Percentiles rank a stretch among this genome's conserved stretches.
Conservation (phyloP, 2,113 vertebrate genomes). For the Chinchilla lanigera region DNA sequence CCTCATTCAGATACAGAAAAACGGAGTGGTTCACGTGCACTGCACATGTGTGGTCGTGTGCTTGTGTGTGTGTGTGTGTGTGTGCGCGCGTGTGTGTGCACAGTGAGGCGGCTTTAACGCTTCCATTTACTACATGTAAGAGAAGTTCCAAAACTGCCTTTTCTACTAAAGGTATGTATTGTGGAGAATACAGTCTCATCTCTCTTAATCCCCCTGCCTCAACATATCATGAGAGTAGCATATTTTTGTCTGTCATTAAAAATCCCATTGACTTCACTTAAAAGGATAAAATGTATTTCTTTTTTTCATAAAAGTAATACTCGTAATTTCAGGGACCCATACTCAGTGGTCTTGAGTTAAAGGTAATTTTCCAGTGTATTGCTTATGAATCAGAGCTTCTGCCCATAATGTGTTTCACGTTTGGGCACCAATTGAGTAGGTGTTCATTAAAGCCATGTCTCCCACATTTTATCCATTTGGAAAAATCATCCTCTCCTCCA, state of each 20-base stretch:
- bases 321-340: not conserved
- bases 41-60: not conserved
- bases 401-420: not conserved
- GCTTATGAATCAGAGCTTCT: conserved; percentile 63
- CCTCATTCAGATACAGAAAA: not conserved
- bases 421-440: not conserved
- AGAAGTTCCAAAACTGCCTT: conserved; percentile 12
- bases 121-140: not conserved
- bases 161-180: not conserved
- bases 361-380: not conserved
- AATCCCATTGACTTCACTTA: not conserved
- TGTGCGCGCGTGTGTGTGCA: not conserved
- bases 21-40: no score
- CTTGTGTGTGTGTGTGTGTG: not conserved
- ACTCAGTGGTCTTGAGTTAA: not conserved
- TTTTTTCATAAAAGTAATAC: not conserved
- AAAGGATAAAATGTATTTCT: not conserved
- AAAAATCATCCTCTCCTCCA: not conserved
- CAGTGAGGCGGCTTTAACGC: not conserved
- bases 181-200: not conserved
- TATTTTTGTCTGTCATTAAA: not conserved
- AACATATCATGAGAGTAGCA: not conserved
- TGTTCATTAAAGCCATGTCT: conserved; percentile 40
- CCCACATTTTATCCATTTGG: not conserved
- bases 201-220: not conserved